phyloP scores from a whole-genome alignment of 2,888 invertebrate species.

The Macrosoma leucophasiata region DNA sequence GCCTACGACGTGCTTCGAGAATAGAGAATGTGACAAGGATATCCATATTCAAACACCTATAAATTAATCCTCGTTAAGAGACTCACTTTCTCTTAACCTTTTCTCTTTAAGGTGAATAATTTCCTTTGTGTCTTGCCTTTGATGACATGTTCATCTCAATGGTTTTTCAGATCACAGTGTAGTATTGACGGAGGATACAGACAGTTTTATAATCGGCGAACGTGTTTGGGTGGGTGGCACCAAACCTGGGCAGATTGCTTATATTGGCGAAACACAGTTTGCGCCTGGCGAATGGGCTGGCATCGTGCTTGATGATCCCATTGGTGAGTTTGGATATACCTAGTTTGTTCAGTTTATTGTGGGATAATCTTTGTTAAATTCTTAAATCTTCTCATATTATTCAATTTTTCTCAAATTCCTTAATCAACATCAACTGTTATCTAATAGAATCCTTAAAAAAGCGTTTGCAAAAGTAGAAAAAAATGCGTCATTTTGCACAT shows the following conservation, averaged over 20 bases:
- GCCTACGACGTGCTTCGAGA: slow-evolving; percentile 42
- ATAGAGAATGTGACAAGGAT: slow-evolving; percentile 42
- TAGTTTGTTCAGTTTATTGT: slow-evolving; percentile 4
- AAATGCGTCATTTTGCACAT: no score
- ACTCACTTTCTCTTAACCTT: slow-evolving; percentile 28
- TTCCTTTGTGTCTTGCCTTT: slow-evolving; percentile 28
- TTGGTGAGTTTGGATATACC: slow-evolving; percentile 79
- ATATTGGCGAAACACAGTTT: slow-evolving; percentile 96
- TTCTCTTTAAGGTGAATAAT: slow-evolving; percentile 22
- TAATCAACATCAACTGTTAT: no score
- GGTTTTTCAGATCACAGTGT: slow-evolving; percentile 85
- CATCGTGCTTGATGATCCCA: slow-evolving; percentile 94
- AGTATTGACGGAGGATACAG: slow-evolving; percentile 90
- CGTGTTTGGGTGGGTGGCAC: slow-evolving; percentile 95
- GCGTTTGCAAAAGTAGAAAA: no score
- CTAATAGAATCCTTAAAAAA: no score
- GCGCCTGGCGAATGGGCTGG: slow-evolving; percentile 99
- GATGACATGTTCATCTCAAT: slow-evolving; percentile 14
- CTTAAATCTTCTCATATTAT: no score
- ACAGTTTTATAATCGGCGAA: slow-evolving; percentile 97
- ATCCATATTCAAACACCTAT: slow-evolving; percentile 48
- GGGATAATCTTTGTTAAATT: no score
- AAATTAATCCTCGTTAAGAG: slow-evolving; percentile 35
- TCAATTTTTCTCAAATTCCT: no score
- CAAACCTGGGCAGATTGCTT: slow-evolving; percentile 94